Conservation (phyloP, 2,113 vertebrate species). For the Misgurnus anguillicaudatus region DNA sequence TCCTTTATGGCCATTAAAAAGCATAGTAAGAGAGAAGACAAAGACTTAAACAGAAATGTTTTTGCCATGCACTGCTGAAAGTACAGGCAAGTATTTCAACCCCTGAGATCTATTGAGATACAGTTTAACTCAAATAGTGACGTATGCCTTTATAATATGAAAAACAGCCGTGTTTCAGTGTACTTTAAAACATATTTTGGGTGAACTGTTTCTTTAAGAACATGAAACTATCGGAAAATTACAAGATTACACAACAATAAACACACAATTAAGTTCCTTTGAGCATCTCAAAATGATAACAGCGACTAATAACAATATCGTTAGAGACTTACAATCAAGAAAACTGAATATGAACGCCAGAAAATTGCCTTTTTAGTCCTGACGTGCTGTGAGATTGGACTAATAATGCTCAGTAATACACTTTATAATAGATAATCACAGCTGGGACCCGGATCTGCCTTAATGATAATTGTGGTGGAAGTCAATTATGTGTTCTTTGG, state of each 20-base stretch:
- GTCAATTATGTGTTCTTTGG: background rate
- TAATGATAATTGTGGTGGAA: background rate
- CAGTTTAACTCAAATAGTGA: no score
- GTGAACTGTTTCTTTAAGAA: no score
- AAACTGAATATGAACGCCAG: background rate
- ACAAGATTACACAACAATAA: no score
- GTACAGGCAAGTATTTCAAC: no score
- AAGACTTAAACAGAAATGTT: background rate
- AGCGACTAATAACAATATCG: background rate
- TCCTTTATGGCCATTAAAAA: background rate
- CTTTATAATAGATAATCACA: constrained; percentile 14
- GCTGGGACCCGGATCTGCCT: background rate
- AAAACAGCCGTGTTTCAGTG: no score
- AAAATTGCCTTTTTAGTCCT: background rate
- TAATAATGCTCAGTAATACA: background rate
- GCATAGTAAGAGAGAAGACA: background rate
- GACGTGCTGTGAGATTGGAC: constrained; percentile 1
- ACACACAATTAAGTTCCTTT: background rate
- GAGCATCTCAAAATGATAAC: background rate
- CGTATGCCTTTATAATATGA: no score
- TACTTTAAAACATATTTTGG: no score
- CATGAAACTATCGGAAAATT: no score
- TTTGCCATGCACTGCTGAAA: background rate
- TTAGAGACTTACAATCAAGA: background rate
- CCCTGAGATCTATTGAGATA: no score